Base-by-base conservation (phyloP, 1,140 invertebrate genomes). In the Plectrocnemia conspersa region DNA sequence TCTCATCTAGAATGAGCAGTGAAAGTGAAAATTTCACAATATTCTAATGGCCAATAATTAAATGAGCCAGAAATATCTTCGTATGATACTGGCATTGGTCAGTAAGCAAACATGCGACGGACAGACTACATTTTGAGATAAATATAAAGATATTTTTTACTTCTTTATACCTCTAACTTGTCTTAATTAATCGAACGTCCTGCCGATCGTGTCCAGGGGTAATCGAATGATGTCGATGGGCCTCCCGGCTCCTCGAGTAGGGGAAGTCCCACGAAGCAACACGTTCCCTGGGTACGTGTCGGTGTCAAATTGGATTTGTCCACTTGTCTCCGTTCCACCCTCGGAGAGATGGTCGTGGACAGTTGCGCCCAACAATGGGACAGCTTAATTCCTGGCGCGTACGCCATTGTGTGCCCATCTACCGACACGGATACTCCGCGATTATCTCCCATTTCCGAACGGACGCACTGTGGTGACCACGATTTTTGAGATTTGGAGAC, bases 291-390 rank as follows among this genome's bases (percentile, higher is more conserved):
- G 41, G 16, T 21, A 40, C 29, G 44, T 29, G 22, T 25, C 21
- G 24, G 27, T 48, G 53, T 55, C 45, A 55, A 55, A 55, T 55
- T 55, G 45, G 44, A 55, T 55, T 55, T 55, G 44, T 55, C 44
- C 52, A 16, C 3, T 22, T 23, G n/a, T 22, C 33, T n/a, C 19
- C 32, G 16, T n/a, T 9, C 19, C 36, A 11, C 22, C 41, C 23
- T 16, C 11, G 13, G 22, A 24, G 27, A 11, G 18, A 13, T 49
- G 15, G 11, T n/a, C 29, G 16, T n/a, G 11, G 9, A 21, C 10
- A 23, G 11, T 22, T 36, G 19, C 13, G 23, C 40, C 44, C 44
- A 13, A 25, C 44, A 47, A 47, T 47, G 23, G 35, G 44, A 47
- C 44, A 29, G 44, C 35, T 44, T 54, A 54, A 54, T 54, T 54